Evolutionary conservation across 1,140 invertebrate genomes (phyloP).

Genomic region (Agraylea sexmaculata): DNA sequence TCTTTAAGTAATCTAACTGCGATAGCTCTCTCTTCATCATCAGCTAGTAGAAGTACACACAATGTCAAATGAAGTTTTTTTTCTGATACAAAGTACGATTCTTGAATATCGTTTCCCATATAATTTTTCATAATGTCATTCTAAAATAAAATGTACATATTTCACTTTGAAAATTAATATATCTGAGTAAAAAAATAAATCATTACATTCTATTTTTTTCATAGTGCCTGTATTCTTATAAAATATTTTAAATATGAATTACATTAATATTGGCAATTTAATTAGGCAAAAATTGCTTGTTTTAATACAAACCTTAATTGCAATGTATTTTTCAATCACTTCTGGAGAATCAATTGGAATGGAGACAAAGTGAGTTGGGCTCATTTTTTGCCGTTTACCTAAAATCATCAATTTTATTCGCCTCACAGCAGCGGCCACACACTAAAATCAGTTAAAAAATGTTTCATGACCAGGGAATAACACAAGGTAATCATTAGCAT

Average conservation of each 20-base stretch:
- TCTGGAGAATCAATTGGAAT: conserved; percentile 13
- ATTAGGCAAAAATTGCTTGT: background rate
- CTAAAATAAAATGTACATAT: too few species aligned
- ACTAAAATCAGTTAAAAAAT: too few species aligned
- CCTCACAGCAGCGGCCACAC: conserved; percentile 12
- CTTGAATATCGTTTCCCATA: conserved; percentile 8
- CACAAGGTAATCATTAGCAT: too few species aligned
- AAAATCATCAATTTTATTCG: conserved; percentile 18
- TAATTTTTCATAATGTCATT: conserved; percentile 10
- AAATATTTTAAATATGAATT: too few species aligned
- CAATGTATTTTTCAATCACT: conserved; percentile 10
- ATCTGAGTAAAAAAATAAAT: conserved; percentile 1
- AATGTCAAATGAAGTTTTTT: conserved; percentile 19
- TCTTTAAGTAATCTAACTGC: conserved; percentile 14
- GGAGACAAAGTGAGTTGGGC: conserved; percentile 18
- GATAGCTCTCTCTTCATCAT: conserved; percentile 17
- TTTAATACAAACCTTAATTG: conserved; percentile 15
- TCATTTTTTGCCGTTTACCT: conserved; percentile 15
- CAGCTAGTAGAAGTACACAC: conserved; percentile 13
- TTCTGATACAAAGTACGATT: conserved; percentile 13
- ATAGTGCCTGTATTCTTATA: too few species aligned
- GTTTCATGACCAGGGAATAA: too few species aligned
- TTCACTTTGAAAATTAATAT: too few species aligned
- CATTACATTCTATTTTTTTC: too few species aligned
- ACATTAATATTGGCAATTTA: too few species aligned